These are phyloP conservation scores for Cerastis leucographa DNA, from an alignment of 2,888 invertebrate genomes.

Conservation along the genomic window DNA sequence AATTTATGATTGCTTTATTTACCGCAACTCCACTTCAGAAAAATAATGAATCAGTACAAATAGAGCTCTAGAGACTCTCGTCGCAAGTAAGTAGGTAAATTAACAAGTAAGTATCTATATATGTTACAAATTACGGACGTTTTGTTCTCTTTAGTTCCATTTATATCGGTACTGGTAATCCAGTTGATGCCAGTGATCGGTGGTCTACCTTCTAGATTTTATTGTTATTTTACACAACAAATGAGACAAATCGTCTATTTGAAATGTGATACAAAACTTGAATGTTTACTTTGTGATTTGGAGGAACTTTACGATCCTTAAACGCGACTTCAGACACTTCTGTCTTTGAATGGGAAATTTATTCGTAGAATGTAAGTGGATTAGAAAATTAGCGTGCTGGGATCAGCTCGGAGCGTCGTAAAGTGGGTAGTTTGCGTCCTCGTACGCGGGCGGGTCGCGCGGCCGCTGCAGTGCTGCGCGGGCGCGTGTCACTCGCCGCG, in stretches of 20 bases:
- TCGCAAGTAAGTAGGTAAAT: conserved; percentile 13
- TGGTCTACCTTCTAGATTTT: conserved; percentile 55
- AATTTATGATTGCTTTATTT: conserved; percentile 24
- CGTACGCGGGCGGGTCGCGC: conserved; percentile 51
- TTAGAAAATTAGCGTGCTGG: conserved; percentile 79
- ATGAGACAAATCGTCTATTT: conserved; percentile 61
- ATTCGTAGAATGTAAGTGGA: conserved; percentile 75
- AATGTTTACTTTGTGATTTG: conserved; percentile 60
- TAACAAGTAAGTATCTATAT: conserved; percentile 15
- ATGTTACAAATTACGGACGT: conserved; percentile 50
- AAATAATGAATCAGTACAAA: conserved; percentile 30
- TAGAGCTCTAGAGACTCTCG: not conserved
- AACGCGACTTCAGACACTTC: conserved; percentile 61
- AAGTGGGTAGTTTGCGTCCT: conserved; percentile 73
- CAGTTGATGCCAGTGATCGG: conserved; percentile 56
- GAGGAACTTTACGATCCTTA: conserved; percentile 63
- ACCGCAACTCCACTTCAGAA: conserved; percentile 20
- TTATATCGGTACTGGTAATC: conserved; percentile 52
- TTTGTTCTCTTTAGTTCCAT: conserved; percentile 61
- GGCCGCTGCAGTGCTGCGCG: conserved; percentile 45
- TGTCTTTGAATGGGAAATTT: conserved; percentile 69
- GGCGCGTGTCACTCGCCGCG: conserved; percentile 85
- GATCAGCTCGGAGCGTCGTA: conserved; percentile 68
- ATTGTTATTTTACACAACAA: conserved; percentile 63
- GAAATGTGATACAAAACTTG: conserved; percentile 61